Base-by-base conservation (phyloP, 2,888 invertebrate species). In the Carpatolechia fugitivella region DNA sequence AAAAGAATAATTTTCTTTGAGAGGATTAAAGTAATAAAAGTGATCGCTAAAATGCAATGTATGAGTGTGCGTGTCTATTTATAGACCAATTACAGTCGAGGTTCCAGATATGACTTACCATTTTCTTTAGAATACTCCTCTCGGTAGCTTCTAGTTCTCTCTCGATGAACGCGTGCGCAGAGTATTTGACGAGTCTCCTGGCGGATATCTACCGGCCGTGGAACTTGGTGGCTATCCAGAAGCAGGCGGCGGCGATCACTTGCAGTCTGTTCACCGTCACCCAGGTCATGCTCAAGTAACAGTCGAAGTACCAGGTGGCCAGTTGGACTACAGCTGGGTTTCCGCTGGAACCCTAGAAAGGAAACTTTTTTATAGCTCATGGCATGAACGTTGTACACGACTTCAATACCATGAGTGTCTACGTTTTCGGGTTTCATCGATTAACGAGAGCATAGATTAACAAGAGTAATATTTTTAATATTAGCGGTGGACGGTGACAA, bases 151-250 rank as follows among this genome's bases (percentile, higher is more conserved):
- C 18, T 7, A 52, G 20, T 20, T 52, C 52, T 7, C 40, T 14
- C 16, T 40, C 52, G n/a, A 41, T 52, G 18, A 52, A 52, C 11
- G 52, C 52, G n/a, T 52, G 16, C 0, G 18, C 41, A 0, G 52
- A 52, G 14, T 41, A 52, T n/a, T 41, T 52, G 13, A 52, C 52
- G 10, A 52, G 41, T 11, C 36, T 29, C 18, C 16, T 16, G 5
- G 16, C 24, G 3, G 52, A 31, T 4, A 52, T 14, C 8, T 29
- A 7, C 7, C 16, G 69, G 0, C 83, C 85, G 11, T 80, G 69
- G 1, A 80, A 56, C 56, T 89, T 89, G 64, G 76, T 73, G 0
- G 87, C 80, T 48, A 88, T 78, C 89, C 88, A 89, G 62, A 73
- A 85, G 55, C 85, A 82, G 2, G 87, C 86, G 0, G 85, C 74